These are phyloP conservation scores for Cromileptes altivelis DNA, from an alignment of 2,113 vertebrate genomes.

Conservation along the genomic window DNA sequence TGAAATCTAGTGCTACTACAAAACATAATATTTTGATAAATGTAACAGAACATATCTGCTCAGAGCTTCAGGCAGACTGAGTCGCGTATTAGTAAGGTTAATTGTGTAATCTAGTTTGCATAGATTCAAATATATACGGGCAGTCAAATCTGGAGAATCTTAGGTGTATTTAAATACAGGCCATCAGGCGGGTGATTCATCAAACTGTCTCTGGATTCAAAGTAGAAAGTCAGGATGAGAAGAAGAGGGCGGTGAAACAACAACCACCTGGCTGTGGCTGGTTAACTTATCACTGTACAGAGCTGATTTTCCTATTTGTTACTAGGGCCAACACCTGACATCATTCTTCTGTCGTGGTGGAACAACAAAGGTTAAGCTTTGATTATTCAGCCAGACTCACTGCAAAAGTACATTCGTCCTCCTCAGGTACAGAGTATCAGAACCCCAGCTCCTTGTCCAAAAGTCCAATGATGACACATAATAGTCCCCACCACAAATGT, in stretches of 20 bases:
- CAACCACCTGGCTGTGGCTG: constrained; percentile 4
- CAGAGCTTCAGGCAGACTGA: neutral
- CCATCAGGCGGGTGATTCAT: constrained; percentile 41
- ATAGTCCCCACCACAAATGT: neutral
- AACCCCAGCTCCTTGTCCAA: neutral
- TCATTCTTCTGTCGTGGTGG: neutral
- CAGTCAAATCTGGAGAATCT: constrained; percentile 38
- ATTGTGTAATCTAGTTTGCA: constrained; percentile 47
- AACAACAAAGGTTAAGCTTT: neutral
- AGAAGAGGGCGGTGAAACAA: constrained; percentile 16
- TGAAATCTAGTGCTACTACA: neutral
- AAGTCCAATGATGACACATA: neutral
- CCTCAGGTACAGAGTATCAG: neutral
- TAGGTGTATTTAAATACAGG: constrained; percentile 32
- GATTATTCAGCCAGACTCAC: neutral
- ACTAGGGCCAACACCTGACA: neutral
- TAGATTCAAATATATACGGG: constrained; percentile 61
- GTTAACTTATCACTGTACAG: neutral
- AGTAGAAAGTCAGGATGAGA: constrained; percentile 31
- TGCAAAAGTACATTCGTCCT: neutral
- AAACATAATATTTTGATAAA: neutral
- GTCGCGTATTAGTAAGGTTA: neutral
- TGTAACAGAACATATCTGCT: neutral
- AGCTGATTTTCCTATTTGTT: neutral
- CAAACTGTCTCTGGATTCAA: constrained; percentile 68